A percentile compares a stretch with the other conserved stretches of the same genome.
Conservation (phyloP, 2,797 vertebrate genomes). For the Enteromius fasciolatus region DNA sequence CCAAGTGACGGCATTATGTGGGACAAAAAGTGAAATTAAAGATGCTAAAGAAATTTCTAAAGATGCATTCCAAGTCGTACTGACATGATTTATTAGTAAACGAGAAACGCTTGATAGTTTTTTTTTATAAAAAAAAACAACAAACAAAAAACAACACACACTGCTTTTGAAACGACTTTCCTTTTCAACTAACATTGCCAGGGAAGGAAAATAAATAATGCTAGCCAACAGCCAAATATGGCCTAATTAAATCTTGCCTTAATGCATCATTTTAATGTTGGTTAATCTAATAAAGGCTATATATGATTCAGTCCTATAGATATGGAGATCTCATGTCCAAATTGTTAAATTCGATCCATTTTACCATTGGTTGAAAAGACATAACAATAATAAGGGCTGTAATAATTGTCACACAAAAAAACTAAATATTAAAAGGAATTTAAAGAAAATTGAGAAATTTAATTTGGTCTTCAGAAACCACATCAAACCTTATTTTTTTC, state of each 20-base stretch:
- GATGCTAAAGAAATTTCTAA: too few species aligned
- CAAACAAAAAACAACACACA: not conserved
- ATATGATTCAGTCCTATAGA: not conserved
- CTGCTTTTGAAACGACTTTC: not conserved
- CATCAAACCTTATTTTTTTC: not conserved
- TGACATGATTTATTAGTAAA: not conserved
- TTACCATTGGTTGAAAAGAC: too few species aligned
- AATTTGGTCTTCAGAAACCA: too few species aligned
- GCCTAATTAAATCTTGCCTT: not conserved
- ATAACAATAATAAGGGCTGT: too few species aligned
- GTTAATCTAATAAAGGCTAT: not conserved
- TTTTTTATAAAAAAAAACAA: not conserved
- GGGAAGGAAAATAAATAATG: not conserved
- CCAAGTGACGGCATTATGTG: slow-evolving; percentile 55
- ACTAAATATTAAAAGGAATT: too few species aligned
- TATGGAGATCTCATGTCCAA: not conserved
- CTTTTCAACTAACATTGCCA: not conserved
- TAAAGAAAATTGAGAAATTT: too few species aligned
- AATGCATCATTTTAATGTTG: not conserved
- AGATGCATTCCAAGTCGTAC: not conserved
- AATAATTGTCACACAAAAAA: too few species aligned
- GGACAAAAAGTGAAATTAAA: slow-evolving; percentile 9
- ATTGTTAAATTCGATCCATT: not conserved
- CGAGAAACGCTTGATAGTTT: not conserved
- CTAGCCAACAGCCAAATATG: not conserved